Evolutionary conservation across 2,113 vertebrate genomes (phyloP), one percentile per base, ranked within the genome.

Genomic region (Alexandromys fortis): DNA sequence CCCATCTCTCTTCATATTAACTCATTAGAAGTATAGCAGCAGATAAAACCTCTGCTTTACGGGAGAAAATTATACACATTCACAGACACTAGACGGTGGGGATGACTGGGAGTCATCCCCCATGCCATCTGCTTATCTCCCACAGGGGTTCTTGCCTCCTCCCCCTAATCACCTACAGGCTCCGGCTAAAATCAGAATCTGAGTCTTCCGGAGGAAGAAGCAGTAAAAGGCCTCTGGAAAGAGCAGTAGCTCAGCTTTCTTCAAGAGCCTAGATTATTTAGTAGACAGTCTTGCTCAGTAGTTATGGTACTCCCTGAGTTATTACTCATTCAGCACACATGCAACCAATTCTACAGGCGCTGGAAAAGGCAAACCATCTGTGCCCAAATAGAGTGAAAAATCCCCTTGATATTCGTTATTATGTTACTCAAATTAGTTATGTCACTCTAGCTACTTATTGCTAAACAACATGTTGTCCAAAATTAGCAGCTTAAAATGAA

Each of bases 301-400:
- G 11, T 81, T 76, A 79, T 75, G n/a, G 12, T 83, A 35, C 12
- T 92, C 90, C 45, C 45, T 87, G 82, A 93, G 67, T 61, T 61
- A 52, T 49, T 91, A 28, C 3, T 63, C 49, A 63, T 8, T 93
- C 61, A 72, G 79, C 17, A 70, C n/a, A 75, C 67, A 24, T 45
- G 49, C 5, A 30, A 52, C 30, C 58, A 67, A 49, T 49, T 83
- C n/a, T 76, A 87, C 7, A 82, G n/a, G 70, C 16, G 24, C 3
- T 65, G 70, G 30, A 67, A 93, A 93, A 72, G 19, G 76, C 65
- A 86, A 72, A 7, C 45, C 30, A 55, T 49, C 22, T 67, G 21
- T 45, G 16, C 68, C 55, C 58, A 89, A 86, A 81, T 86, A 86
- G 89, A 92, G 78, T 63, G 33, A 79, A 97, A 92, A 96, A 47